Conservation (phyloP, 2,888 invertebrate species). For the Uropetala carovei region DNA sequence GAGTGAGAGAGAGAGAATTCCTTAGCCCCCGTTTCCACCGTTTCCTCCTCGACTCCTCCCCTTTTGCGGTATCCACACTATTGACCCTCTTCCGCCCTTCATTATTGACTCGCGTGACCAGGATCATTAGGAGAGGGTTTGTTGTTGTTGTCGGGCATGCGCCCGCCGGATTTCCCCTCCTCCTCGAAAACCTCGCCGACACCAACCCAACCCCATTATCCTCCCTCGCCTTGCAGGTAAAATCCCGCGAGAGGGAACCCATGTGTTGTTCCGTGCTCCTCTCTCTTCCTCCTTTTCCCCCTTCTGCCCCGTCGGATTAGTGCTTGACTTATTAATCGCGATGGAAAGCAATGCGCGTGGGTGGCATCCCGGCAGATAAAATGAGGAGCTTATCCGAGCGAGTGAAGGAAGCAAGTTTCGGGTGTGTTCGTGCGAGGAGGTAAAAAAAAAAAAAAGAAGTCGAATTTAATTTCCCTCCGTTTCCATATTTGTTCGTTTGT, state of each 20-base stretch:
- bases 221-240: background rate
- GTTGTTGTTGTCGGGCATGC: background rate
- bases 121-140: background rate
- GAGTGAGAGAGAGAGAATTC: background rate
- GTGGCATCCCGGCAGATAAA: background rate
- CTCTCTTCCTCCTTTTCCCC: background rate
- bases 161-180: background rate
- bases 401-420: background rate
- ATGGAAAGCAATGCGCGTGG: background rate
- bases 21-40: background rate
- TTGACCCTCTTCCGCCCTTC: background rate
- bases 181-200: background rate
- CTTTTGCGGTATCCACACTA: background rate
- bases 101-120: background rate
- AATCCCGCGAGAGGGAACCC: background rate
- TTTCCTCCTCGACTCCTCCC: background rate
- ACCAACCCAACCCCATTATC: background rate
- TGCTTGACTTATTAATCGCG: background rate
- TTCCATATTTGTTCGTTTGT: too few relatives aligned
- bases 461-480: too few relatives aligned
- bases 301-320: background rate
- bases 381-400: background rate
- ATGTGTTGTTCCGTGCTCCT: background rate
- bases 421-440: too few relatives aligned
- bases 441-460: too few relatives aligned